A percentile compares a stretch with the other conserved stretches of the same genome.
phyloP scores from a whole-genome alignment of 1,140 invertebrate species.

The Drosophila mauritiana region DNA sequence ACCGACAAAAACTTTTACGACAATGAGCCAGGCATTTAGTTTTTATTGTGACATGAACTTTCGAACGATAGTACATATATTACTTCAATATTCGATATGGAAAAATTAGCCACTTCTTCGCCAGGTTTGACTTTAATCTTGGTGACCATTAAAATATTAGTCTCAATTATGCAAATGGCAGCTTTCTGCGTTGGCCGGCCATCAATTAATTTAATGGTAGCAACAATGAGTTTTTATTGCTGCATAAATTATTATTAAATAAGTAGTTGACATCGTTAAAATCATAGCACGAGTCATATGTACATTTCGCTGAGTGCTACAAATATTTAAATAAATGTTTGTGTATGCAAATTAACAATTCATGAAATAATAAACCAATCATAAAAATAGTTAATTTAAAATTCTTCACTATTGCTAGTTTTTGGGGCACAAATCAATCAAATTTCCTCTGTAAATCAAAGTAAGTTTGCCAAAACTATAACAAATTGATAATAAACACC shows the following conservation, averaged over 20 bases:
- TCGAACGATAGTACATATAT: constrained; percentile 29
- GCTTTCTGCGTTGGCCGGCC: constrained; percentile 14
- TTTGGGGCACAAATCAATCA: background rate
- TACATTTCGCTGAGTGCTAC: background rate
- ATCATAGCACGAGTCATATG: background rate
- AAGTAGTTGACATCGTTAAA: constrained; percentile 42
- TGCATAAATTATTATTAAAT: constrained; percentile 69
- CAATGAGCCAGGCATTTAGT: constrained; percentile 40
- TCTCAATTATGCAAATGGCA: constrained; percentile 53
- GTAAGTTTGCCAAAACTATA: background rate
- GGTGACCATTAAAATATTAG: constrained; percentile 22
- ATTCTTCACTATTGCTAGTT: background rate
- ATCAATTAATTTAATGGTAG: constrained; percentile 63
- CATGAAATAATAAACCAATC: background rate
- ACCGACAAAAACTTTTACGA: constrained; percentile 38
- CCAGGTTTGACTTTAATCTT: constrained; percentile 29
- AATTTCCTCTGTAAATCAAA: background rate
- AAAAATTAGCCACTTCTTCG: constrained; percentile 41
- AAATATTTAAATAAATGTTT: constrained; percentile 2
- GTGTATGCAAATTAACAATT: background rate
- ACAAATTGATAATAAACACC: background rate
- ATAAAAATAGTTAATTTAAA: background rate
- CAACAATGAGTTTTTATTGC: constrained; percentile 57
- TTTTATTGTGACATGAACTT: constrained; percentile 48
- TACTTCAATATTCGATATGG: constrained; percentile 25